phyloP scores from a whole-genome alignment of 2,888 invertebrate species.

The Spodoptera picta region DNA sequence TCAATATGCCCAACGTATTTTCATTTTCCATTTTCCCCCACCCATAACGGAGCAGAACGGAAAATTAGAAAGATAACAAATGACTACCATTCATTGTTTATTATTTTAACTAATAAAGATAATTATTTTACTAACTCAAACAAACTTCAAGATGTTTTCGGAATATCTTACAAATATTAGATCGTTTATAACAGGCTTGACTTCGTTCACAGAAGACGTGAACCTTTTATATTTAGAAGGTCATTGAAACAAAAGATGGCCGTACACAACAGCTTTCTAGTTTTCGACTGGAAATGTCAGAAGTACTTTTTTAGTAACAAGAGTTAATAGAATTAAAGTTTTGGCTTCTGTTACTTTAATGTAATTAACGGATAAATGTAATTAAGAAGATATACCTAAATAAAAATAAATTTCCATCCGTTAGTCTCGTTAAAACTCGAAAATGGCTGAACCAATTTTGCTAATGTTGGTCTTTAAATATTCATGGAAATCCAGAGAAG shows the following conservation, averaged over 20 bases:
- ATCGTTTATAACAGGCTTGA: constrained; percentile 6
- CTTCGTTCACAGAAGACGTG: not conserved
- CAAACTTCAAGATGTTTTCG: constrained; percentile 18
- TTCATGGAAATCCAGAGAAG: too few species aligned
- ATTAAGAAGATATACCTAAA: too few species aligned
- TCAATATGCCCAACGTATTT: constrained; percentile 6
- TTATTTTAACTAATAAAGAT: constrained; percentile 6
- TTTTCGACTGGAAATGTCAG: not conserved
- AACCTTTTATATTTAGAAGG: not conserved
- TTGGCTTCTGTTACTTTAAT: too few species aligned
- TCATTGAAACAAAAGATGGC: constrained; percentile 1
- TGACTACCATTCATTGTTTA: constrained; percentile 19
- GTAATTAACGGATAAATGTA: too few species aligned
- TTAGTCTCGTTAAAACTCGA: too few species aligned
- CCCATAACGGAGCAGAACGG: not conserved
- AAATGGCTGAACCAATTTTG: too few species aligned
- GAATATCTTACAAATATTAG: constrained; percentile 17
- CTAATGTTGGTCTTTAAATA: too few species aligned
- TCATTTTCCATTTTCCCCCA: constrained; percentile 7
- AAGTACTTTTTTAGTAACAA: not conserved
- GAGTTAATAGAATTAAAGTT: too few species aligned
- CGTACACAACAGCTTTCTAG: not conserved
- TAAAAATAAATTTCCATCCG: too few species aligned
- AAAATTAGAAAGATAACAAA: constrained; percentile 16
- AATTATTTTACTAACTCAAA: constrained; percentile 24